Conservation (phyloP, 1,140 invertebrate species). For the Frieseomelitta varia region DNA sequence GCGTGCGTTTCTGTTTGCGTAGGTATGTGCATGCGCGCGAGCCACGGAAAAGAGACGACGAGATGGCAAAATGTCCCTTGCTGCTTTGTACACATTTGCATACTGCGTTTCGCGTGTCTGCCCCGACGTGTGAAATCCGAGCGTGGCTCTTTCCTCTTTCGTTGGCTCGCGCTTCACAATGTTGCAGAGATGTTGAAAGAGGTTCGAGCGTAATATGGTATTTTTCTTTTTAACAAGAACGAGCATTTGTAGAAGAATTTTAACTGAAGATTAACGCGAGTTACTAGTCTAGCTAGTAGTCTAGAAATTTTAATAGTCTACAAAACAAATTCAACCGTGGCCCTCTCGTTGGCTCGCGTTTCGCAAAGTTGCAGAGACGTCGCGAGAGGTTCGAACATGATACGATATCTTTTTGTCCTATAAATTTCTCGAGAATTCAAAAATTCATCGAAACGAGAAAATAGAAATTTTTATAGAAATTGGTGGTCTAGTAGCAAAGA, state of each 20-base stretch:
- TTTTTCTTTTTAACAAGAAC: too few species aligned
- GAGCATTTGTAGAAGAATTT: not conserved
- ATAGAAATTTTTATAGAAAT: not conserved
- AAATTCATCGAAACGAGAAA: too few species aligned
- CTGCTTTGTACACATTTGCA: conserved; percentile 74
- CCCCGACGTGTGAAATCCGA: conserved; percentile 69
- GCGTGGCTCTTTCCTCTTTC: conserved; percentile 40
- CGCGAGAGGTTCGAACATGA: too few species aligned
- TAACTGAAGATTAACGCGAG: not conserved
- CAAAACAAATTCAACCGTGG: not conserved
- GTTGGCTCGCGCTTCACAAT: not conserved
- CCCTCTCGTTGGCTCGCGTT: too few species aligned
- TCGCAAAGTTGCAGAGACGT: too few species aligned
- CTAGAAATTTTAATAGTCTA: not conserved
- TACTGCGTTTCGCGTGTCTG: conserved; percentile 64
- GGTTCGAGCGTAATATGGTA: too few species aligned
- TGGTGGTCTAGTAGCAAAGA: not conserved
- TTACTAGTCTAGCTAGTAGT: too few species aligned
- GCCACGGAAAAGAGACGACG: not conserved
- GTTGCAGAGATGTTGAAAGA: not conserved
- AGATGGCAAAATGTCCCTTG: conserved; percentile 61
- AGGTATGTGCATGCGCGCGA: conserved; percentile 7
- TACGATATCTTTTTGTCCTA: too few species aligned
- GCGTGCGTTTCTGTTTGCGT: conserved; percentile 3
- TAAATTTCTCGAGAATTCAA: too few species aligned